Evolutionary conservation across 2,888 invertebrate genomes (phyloP).

Genomic region (Zygothrica quintamaculata): DNA sequence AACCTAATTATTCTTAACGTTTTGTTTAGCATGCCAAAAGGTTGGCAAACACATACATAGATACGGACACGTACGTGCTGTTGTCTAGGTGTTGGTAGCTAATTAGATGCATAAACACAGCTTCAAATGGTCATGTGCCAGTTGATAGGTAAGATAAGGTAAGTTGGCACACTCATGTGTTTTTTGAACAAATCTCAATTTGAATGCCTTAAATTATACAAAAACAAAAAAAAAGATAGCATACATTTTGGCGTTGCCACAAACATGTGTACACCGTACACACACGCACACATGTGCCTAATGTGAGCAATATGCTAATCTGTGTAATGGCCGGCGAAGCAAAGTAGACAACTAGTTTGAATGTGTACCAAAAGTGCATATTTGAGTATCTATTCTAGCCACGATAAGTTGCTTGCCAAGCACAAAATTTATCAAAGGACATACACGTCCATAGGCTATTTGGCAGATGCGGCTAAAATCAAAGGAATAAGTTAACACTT

Average conservation of each 20-base stretch:
- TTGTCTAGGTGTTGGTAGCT: too few relatives aligned
- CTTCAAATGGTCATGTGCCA: conserved; percentile 20
- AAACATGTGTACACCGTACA: too few relatives aligned
- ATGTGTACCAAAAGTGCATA: conserved; percentile 9
- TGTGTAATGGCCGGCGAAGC: not conserved
- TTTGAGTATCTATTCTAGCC: not conserved
- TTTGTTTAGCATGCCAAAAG: conserved; percentile 33
- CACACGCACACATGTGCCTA: conserved; percentile 23
- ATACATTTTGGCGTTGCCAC: conserved; percentile 34
- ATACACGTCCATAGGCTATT: conserved; percentile 28
- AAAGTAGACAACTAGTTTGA: conserved; percentile 5
- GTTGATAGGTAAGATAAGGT: conserved; percentile 52
- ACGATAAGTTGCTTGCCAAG: not conserved
- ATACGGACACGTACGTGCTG: too few relatives aligned
- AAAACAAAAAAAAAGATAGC: conserved; percentile 29
- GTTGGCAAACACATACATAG: conserved; percentile 14
- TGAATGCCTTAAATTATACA: conserved; percentile 41
- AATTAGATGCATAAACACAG: conserved; percentile 43
- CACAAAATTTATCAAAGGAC: not conserved
- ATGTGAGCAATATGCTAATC: conserved; percentile 38
- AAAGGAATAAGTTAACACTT: conserved; percentile 36
- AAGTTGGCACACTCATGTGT: not conserved
- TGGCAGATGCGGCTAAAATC: conserved; percentile 12
- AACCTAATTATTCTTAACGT: conserved; percentile 51
- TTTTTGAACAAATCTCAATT: conserved; percentile 27